Evolutionary conservation across 2,888 invertebrate genomes (phyloP).

Genomic region (Acronicta leporina): DNA sequence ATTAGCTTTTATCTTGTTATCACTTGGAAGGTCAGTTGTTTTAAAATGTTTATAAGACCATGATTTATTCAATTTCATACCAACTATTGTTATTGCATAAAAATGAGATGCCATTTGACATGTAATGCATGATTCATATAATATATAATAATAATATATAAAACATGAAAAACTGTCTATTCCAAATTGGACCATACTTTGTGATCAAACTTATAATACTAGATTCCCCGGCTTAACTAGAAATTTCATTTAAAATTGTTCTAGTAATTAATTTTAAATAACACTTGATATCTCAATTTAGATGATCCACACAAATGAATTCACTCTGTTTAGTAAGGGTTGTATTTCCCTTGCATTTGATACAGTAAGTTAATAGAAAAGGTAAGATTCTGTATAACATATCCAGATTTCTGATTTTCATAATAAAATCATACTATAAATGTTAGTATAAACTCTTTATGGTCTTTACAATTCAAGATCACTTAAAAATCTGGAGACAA

Average conservation of each 20-base stretch:
- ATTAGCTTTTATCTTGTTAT: not conserved
- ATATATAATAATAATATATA: no score
- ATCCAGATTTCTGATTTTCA: not conserved
- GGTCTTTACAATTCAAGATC: not conserved
- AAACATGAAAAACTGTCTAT: slow-evolving; percentile 63
- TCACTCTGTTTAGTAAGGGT: slow-evolving; percentile 38
- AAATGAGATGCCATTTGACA: slow-evolving; percentile 63
- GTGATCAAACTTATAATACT: slow-evolving; percentile 65
- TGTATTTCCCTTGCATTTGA: not conserved
- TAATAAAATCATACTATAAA: not conserved
- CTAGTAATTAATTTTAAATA: slow-evolving; percentile 62
- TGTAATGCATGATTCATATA: slow-evolving; percentile 59
- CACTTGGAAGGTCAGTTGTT: slow-evolving; percentile 1
- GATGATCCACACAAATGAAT: slow-evolving; percentile 62
- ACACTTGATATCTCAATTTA: slow-evolving; percentile 65
- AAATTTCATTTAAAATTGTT: slow-evolving; percentile 55
- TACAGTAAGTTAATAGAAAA: no score
- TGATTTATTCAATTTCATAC: slow-evolving; percentile 14
- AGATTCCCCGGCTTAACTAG: slow-evolving; percentile 67
- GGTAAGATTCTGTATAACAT: not conserved
- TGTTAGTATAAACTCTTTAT: not conserved
- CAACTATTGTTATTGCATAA: slow-evolving; percentile 33
- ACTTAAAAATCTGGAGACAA: no score
- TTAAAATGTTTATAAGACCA: slow-evolving; percentile 5
- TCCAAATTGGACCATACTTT: slow-evolving; percentile 76